phyloP scores from a whole-genome alignment of 2,888 invertebrate species.

The Nineta flava region DNA sequence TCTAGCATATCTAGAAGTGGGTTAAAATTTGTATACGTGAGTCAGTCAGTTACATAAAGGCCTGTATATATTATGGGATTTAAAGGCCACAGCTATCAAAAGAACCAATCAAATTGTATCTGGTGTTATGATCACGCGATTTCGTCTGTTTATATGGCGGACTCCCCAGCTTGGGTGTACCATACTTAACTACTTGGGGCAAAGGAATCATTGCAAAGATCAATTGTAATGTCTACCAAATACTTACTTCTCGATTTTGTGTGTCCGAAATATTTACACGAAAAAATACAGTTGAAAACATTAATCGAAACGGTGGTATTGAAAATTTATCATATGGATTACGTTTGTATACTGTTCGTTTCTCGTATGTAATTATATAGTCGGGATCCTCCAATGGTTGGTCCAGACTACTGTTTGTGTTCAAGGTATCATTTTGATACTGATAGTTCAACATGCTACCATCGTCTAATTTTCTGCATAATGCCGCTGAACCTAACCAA shows the following conservation, averaged over 20 bases:
- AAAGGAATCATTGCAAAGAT: too few relatives aligned
- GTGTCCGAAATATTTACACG: not conserved
- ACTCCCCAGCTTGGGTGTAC: too few relatives aligned
- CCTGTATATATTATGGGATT: too few relatives aligned
- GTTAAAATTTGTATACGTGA: too few relatives aligned
- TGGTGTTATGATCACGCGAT: too few relatives aligned
- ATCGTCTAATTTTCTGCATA: constrained; percentile 7
- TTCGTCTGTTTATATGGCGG: too few relatives aligned
- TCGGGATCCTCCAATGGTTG: not conserved
- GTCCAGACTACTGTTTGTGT: not conserved
- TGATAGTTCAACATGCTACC: not conserved
- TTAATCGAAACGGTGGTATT: constrained; percentile 7
- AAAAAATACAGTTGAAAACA: constrained; percentile 5
- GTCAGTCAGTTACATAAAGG: too few relatives aligned
- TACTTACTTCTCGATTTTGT: constrained; percentile 4
- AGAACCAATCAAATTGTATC: too few relatives aligned
- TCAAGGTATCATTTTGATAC: not conserved
- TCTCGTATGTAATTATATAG: constrained; percentile 5
- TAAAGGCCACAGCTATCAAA: too few relatives aligned
- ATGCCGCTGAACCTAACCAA: constrained; percentile 9
- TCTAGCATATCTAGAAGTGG: too few relatives aligned
- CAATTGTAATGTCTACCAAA: too few relatives aligned
- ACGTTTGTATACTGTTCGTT: constrained; percentile 1
- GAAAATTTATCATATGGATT: constrained; percentile 4
- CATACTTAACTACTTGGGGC: too few relatives aligned